Base-by-base conservation (phyloP, 2,797 vertebrate genomes). In the Poeciliopsis paucimaculata region DNA sequence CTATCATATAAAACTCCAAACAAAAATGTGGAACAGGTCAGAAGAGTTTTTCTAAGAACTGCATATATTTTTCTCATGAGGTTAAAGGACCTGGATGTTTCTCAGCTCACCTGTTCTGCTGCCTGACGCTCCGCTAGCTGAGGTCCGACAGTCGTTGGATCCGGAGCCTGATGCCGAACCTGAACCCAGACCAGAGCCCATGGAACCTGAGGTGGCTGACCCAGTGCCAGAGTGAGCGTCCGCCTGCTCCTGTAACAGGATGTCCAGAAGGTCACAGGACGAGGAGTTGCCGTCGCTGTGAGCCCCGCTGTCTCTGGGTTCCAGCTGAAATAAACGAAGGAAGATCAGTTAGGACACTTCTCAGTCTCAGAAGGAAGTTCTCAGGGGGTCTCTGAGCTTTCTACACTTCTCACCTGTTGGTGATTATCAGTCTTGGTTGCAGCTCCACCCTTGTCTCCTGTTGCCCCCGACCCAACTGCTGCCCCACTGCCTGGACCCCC, bases 121-220 rank as follows among this genome's bases (percentile, higher is more conserved):
- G 31, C 88, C 93, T 12, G 97, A 96, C 1, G 90, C 92, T 31
- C 89, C 93, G 4, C 96, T 97, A 53, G 95, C 97, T 49, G 91
- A 95, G 15, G 93, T 95, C 1, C 87, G 92, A 11, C 95, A 96
- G 87, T 96, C 96, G 16, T 96, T 96, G 26, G 95, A 97, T 23
- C 95, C 94, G 0, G 96, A 97, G 12, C 94, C 94, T 0, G 83
- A 97, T 5, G 94, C 93, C 0, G 96, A 97, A 4, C 90, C 94
- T 83, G 96, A 98, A 23, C 96, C 94, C 0, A 97, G 98, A 2
- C 95, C 94, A 0, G 97, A 98, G 11, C 96, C 97, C 91, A 97
- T 94, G 8, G 97, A 98, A 57, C 96, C 94, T 0, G 97, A 98
- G 2, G 95, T 97, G 76, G 97, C 96, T 0, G 97, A 98, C 43